A percentile compares a stretch with the other conserved stretches of the same genome.
Evolutionary conservation across 2,797 vertebrate genomes (phyloP).

Genomic region (Rhinella marina): DNA sequence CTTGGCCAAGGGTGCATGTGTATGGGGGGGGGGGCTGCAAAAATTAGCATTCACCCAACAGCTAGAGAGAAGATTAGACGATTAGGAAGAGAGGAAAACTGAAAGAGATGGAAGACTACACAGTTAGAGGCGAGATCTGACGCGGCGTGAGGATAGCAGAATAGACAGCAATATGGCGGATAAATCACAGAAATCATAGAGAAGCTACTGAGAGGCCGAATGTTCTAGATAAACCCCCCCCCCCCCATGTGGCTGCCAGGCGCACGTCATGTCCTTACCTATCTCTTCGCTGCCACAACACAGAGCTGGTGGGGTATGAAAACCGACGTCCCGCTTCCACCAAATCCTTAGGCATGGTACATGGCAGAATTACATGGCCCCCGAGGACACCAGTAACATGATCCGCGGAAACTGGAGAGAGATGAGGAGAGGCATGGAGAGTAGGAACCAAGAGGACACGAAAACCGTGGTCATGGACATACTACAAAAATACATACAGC

Average conservation of each 20-base stretch:
- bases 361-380: conserved; percentile 29
- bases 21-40: too few relatives aligned
- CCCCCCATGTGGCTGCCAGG: neutral
- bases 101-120: too few relatives aligned
- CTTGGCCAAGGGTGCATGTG: too few relatives aligned
- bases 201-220: neutral
- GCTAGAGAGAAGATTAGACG: too few relatives aligned
- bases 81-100: too few relatives aligned
- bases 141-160: neutral
- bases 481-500: neutral
- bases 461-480: too few relatives aligned
- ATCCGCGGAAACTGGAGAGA: neutral
- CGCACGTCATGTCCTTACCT: neutral
- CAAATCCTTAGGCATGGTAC: neutral
- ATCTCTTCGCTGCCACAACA: conserved; percentile 19
- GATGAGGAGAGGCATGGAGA: neutral
- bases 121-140: too few relatives aligned
- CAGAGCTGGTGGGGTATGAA: neutral
- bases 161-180: neutral
- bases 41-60: too few relatives aligned
- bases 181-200: neutral
- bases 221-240: neutral
- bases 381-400: conserved; percentile 9
- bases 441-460: neutral
- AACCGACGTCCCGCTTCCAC: neutral